Evolutionary conservation across 2,113 vertebrate genomes (phyloP).

Genomic region (Hemiscyllium ocellatum): DNA sequence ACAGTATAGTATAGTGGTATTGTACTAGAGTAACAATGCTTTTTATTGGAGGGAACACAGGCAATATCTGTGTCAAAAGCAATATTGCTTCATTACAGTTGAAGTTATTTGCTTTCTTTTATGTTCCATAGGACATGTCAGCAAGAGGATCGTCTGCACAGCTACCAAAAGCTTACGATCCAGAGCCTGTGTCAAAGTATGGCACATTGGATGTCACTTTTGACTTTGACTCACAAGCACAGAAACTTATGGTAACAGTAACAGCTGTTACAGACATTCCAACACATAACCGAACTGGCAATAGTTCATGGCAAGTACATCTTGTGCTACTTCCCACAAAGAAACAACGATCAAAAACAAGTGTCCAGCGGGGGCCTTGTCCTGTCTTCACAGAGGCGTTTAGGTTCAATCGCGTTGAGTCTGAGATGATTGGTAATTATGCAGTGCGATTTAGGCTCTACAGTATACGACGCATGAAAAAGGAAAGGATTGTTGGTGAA

Average conservation of each 20-base stretch:
- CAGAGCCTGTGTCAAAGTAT: slow-evolving; percentile 80
- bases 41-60: neutral
- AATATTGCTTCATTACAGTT: neutral
- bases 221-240: slow-evolving; percentile 85
- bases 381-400: slow-evolving; percentile 93
- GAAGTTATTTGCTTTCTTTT: slow-evolving; percentile 21
- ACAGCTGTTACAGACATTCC: slow-evolving; percentile 89
- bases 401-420: slow-evolving; percentile 85
- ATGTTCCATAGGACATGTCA: slow-evolving; percentile 69
- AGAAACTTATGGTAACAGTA: slow-evolving; percentile 85
- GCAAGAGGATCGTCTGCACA: slow-evolving; percentile 80
- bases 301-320: slow-evolving; percentile 90
- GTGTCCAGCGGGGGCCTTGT: slow-evolving; percentile 79
- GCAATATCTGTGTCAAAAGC: neutral
- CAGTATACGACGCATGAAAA: slow-evolving; percentile 86
- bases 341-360: slow-evolving; percentile 90
- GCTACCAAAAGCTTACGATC: slow-evolving; percentile 86
- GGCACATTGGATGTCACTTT: slow-evolving; percentile 91
- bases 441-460: slow-evolving; percentile 91
- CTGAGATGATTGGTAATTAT: slow-evolving; percentile 93
- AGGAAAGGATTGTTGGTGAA: slow-evolving; percentile 90
- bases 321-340: slow-evolving; percentile 92
- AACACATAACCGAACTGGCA: slow-evolving; percentile 74
- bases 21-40: neutral
- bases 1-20: neutral